A percentile compares a stretch with the other conserved stretches of the same genome.
phyloP scores from a whole-genome alignment of 2,797 vertebrate species.

The Neomorphus geoffroyi region DNA sequence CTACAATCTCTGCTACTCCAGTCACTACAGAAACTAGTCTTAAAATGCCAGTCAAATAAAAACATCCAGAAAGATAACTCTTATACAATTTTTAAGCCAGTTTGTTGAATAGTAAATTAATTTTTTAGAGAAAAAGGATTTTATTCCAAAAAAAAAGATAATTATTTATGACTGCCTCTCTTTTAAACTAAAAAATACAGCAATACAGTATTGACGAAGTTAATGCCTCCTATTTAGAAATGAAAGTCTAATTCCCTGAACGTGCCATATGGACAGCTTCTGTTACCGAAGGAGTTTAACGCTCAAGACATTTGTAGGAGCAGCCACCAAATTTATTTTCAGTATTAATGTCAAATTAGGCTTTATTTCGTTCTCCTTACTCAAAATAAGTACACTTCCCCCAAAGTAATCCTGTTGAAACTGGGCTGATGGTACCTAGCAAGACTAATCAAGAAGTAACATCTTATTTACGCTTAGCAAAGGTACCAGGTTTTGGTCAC shows the following conservation, averaged over 20 bases:
- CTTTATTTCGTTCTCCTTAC: not conserved
- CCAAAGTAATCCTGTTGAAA: not conserved
- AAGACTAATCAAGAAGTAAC: not conserved
- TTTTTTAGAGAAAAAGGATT: not conserved
- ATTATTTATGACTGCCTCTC: not conserved
- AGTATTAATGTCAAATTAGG: not conserved
- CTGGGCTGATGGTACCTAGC: not conserved
- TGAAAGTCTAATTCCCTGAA: constrained; percentile 14
- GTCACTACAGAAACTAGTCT: not conserved
- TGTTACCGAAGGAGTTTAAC: not conserved
- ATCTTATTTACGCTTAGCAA: not conserved
- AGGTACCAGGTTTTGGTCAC: not conserved
- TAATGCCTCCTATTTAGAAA: not conserved
- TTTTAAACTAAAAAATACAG: not conserved
- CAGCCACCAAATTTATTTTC: not conserved
- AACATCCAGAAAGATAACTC: not conserved
- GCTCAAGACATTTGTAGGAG: not conserved
- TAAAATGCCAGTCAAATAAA: constrained; percentile 27
- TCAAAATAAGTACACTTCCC: not conserved
- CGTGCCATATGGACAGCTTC: constrained; percentile 1
- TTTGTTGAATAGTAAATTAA: not conserved
- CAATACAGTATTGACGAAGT: not conserved
- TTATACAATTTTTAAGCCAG: not conserved
- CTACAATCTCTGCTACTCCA: not conserved
- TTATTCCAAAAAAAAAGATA: not conserved